Evolutionary conservation across 2,797 vertebrate species (phyloP), one percentile per base, ranked within the genome.

Genomic region (Holocentrus rufus): DNA sequence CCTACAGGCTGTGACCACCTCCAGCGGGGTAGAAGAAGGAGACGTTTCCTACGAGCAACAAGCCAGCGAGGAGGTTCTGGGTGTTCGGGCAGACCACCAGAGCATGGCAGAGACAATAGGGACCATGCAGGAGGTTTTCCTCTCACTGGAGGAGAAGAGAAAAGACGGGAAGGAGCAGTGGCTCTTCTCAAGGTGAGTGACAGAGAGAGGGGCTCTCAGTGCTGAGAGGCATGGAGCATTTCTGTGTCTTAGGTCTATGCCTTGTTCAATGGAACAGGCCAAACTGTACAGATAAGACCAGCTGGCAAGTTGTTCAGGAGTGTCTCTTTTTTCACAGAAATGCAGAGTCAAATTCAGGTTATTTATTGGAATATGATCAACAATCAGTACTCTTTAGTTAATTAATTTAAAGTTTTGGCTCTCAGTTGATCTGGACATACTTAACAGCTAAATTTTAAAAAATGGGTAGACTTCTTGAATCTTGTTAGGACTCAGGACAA

Each of bases 121-220:
- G 60, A 91, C 82, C 47, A 93, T 95, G 86, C 91, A 94, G 79
- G 87, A 90, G 11, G 94, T 93, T 18, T 94, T 95, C 76, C 59
- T 88, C 18, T 87, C 91, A 23, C 83, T 95, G 85, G 80, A 87
- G 39, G 92, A 94, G 82, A 93, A 88, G 69, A 91, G 94, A 73
- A 93, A 76, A 66, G 89, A 93, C 0, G 93, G 87, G 7, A 90
- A 68, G 53, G 91, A 92, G 66, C 76, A 74, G 7, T 80, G 80
- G 2, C 11, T 75, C 54, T 79, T 93, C 44, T 86, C 79, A 6
- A 93, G 93, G 94, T 95, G 68, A 85, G 82, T 57, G 65, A 50
- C 15, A n/a, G n/a, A 34, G 3, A 62, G n/a, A 20, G 47, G 2
- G 14, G 17, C 17, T 49, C 25, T 47, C 30, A 53, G 50, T 8